These are phyloP conservation scores for Melanophora roralis DNA, from an alignment of 2,888 invertebrate genomes.

Conservation along the genomic window DNA sequence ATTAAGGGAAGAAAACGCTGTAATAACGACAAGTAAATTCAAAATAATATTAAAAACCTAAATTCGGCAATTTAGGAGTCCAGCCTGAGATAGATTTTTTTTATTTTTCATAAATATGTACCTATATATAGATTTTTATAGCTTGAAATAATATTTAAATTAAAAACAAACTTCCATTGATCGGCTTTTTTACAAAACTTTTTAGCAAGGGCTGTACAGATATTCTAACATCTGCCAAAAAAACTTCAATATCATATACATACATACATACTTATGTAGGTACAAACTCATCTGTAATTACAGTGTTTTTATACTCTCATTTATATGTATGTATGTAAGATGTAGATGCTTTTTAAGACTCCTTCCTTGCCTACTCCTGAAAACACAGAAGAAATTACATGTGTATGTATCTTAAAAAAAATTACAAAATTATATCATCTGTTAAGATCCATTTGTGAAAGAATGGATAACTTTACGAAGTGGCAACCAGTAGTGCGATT, in stretches of 20 bases:
- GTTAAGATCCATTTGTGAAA: too few species aligned
- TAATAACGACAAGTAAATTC: neutral
- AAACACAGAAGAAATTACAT: too few species aligned
- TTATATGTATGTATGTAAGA: too few species aligned
- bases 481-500: too few species aligned
- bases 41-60: slow-evolving; percentile 9
- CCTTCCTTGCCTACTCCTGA: too few species aligned
- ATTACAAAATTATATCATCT: too few species aligned
- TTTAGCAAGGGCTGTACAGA: slow-evolving; percentile 26
- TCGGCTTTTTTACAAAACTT: slow-evolving; percentile 7
- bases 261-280: neutral
- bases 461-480: too few species aligned
- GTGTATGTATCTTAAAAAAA: too few species aligned
- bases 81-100: neutral
- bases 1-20: slow-evolving; percentile 33
- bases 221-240: slow-evolving; percentile 54
- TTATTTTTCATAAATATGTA: neutral
- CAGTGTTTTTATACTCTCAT: too few species aligned
- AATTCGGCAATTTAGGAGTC: slow-evolving; percentile 14
- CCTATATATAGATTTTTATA: neutral
- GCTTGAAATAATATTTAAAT: slow-evolving; percentile 12
- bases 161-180: slow-evolving; percentile 52
- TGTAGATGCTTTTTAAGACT: too few species aligned
- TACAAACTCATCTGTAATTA: too few species aligned
- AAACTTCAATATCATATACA: slow-evolving; percentile 18